Conservation (phyloP, 2,113 vertebrate genomes). For the Rhabdornis inornatus region DNA sequence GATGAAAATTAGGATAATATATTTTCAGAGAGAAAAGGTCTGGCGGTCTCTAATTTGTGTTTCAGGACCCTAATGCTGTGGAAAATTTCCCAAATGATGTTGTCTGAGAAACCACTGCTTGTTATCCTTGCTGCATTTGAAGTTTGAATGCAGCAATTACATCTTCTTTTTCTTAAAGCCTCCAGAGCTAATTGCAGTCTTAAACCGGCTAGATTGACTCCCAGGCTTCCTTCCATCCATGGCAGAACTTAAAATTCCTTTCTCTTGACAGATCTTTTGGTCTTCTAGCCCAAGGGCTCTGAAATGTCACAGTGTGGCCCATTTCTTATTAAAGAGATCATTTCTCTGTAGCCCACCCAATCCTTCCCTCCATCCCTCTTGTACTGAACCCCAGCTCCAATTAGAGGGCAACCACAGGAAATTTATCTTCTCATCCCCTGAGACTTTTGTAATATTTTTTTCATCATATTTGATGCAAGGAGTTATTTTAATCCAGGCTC, state of each 20-base stretch:
- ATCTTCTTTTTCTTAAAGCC: conserved; percentile 3
- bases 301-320: conserved; percentile 2
- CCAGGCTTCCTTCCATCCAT: neutral
- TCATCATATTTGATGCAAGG: neutral
- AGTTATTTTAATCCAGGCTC: neutral
- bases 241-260: conserved; percentile 33
- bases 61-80: conserved; percentile 22
- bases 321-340: conserved; percentile 14
- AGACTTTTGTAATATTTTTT: neutral
- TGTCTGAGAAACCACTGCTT: neutral
- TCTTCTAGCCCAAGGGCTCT: conserved; percentile 40
- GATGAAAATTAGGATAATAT: conserved; percentile 63
- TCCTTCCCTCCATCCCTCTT: neutral
- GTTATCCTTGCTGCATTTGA: neutral
- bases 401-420: neutral
- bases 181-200: neutral
- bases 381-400: neutral
- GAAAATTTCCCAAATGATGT: conserved; percentile 8
- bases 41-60: neutral
- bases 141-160: neutral
- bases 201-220: neutral
- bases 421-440: neutral
- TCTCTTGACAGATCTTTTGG: conserved; percentile 32
- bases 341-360: neutral
- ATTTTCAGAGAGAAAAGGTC: conserved; percentile 45